phyloP scores from a whole-genome alignment of 2,888 invertebrate species.

The Pyrocoelia pectoralis region DNA sequence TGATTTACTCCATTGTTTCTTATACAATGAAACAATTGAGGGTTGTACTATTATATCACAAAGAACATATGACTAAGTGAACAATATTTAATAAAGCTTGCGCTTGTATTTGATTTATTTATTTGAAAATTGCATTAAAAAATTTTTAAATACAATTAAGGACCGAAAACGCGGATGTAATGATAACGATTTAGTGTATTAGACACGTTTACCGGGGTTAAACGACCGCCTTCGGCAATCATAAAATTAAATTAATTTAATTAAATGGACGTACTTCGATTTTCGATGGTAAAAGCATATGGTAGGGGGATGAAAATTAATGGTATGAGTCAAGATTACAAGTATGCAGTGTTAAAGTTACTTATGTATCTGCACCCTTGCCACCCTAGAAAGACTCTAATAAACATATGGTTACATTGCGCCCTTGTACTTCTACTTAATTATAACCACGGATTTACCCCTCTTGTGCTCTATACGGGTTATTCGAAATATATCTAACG shows the following conservation, averaged over 20 bases:
- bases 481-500: not conserved
- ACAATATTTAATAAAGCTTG: too few relatives aligned
- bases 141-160: too few relatives aligned
- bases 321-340: conserved; percentile 33
- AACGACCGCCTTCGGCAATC: conserved; percentile 14
- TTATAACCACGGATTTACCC: conserved; percentile 30
- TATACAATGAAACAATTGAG: too few relatives aligned
- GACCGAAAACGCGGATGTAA: too few relatives aligned
- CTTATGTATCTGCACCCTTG: conserved; percentile 30
- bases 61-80: too few relatives aligned
- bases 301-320: conserved; percentile 33
- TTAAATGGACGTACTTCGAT: conserved; percentile 31
- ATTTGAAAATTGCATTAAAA: too few relatives aligned
- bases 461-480: conserved; percentile 1
- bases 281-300: conserved; percentile 32
- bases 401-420: conserved; percentile 32
- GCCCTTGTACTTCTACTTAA: conserved; percentile 32
- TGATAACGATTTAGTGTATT: too few relatives aligned
- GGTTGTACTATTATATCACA: too few relatives aligned
- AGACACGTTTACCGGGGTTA: too few relatives aligned
- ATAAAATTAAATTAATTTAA: conserved; percentile 34
- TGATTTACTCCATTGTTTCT: too few relatives aligned
- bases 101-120: too few relatives aligned
- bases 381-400: conserved; percentile 16
- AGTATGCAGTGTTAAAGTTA: conserved; percentile 33